A percentile compares a stretch with the other conserved stretches of the same genome.
These are phyloP conservation scores for Apis cerana DNA, from an alignment of 1,140 invertebrate species.

Conservation along the genomic window DNA sequence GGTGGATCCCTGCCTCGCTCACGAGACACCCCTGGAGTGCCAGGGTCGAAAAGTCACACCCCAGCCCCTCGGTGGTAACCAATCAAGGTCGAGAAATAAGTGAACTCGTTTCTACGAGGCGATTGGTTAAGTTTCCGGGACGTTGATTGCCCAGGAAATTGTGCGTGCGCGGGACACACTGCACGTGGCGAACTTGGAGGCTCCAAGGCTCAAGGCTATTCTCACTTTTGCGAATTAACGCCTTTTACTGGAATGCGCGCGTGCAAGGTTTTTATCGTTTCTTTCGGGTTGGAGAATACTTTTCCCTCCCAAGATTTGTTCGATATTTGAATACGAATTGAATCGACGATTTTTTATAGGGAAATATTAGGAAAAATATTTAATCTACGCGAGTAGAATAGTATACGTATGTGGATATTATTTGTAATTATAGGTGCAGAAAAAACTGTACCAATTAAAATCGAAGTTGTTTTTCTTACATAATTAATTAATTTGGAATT, in stretches of 20 bases:
- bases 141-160: slow-evolving; percentile 74
- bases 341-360: too few relatives aligned
- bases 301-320: too few relatives aligned
- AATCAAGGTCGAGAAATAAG: slow-evolving; percentile 70
- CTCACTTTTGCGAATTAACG: slow-evolving; percentile 54
- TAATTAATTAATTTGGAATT: too few relatives aligned
- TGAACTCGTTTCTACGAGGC: slow-evolving; percentile 59
- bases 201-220: slow-evolving; percentile 38
- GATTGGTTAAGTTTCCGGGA: slow-evolving; percentile 72
- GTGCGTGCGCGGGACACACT: slow-evolving; percentile 63
- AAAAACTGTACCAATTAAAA: too few relatives aligned
- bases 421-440: too few relatives aligned
- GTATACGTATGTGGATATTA: too few relatives aligned
- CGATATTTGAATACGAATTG: too few relatives aligned
- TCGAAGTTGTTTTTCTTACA: too few relatives aligned
- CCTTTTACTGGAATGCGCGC: slow-evolving; percentile 5
- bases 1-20: slow-evolving; percentile 51
- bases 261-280: neutral
- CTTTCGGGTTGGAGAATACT: neutral
- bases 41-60: slow-evolving; percentile 71
- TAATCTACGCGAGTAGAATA: too few relatives aligned
- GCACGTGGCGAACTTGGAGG: slow-evolving; percentile 36
- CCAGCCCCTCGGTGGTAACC: slow-evolving; percentile 60
- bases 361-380: too few relatives aligned
- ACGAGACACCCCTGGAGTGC: slow-evolving; percentile 15